Base-by-base conservation (phyloP, 2,888 invertebrate genomes). In the Polietes domitor region DNA sequence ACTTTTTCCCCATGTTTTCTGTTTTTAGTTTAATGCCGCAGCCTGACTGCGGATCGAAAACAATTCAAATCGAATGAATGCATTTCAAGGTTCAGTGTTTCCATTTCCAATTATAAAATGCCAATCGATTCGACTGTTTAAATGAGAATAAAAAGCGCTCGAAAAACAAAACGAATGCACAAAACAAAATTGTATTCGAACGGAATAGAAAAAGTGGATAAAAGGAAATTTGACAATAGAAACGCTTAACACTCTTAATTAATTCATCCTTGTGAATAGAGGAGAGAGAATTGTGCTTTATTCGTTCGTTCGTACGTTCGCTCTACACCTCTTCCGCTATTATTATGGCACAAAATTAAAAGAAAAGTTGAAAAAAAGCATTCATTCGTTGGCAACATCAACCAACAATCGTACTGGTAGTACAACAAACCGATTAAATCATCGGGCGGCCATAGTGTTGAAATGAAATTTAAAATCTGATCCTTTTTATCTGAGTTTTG, bases 211-310 rank as follows among this genome's bases (percentile, higher is more conserved):
- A 28, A n/a, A 61, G 26, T 12, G 28, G n/a, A 61, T n/a, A 61
- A 61, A 26, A 61, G 58, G 15, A 61, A 37, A 61, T 17, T 63
- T 63, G 63, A 63, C 63, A 63, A 63, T 63, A 28, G 63, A 28
- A 63, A 63, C 63, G 32, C 63, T 63, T 63, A 63, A 63, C 63
- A 63, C 63, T 63, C 28, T 63, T 63, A 63, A 63, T 63, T 63
- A 63, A 63, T 63, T 63, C 32, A 63, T 63, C 32, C 63, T 63
- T 63, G 17, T 32, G 63, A 63, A 63, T 63, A 17, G 24, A n/a
- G n/a, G n/a, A n/a, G n/a, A n/a, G n/a, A 58, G 63, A 63, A 63
- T 32, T 32, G 28, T 9, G 24, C 53, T 53, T 53, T 53, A n/a
- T 53, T 2, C 7, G 53, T 50, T n/a, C 17, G 5, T n/a, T n/a